These are phyloP conservation scores for Neria commutata DNA, from an alignment of 2,888 invertebrate genomes.

Conservation along the genomic window DNA sequence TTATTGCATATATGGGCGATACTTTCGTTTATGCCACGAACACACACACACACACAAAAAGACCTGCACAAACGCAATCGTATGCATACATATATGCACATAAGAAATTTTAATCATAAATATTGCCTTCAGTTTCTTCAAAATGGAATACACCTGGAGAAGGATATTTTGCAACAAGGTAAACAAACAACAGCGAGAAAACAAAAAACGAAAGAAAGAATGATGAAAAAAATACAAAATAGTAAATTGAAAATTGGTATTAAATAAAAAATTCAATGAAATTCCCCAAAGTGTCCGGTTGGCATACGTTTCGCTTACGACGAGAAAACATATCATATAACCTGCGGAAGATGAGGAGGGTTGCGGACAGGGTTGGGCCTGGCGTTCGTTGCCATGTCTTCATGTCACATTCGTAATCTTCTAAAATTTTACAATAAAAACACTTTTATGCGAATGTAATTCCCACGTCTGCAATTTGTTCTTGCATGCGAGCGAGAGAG, in stretches of 20 bases:
- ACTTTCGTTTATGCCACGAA: too few species aligned
- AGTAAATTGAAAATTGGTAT: constrained; percentile 20
- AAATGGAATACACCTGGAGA: constrained; percentile 4
- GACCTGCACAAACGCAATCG: too few species aligned
- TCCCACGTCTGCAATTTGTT: constrained; percentile 48
- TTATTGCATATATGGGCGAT: too few species aligned
- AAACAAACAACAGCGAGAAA: constrained; percentile 12
- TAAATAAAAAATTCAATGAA: neutral
- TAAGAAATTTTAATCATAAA: constrained; percentile 12
- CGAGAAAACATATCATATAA: constrained; percentile 4
- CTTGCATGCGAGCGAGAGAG: neutral
- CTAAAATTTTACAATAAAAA: constrained; percentile 20
- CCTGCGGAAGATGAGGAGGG: constrained; percentile 1
- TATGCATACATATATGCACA: neutral
- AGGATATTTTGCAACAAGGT: constrained; percentile 36
- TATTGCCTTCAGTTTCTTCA: constrained; percentile 14
- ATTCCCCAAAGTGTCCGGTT: constrained; percentile 8
- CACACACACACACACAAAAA: too few species aligned
- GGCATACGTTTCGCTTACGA: constrained; percentile 5
- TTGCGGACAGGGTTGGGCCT: too few species aligned
- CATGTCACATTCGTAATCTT: constrained; percentile 17
- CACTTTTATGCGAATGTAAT: constrained; percentile 31
- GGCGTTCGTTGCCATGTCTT: too few species aligned
- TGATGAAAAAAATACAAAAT: constrained; percentile 35
- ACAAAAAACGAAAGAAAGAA: neutral